Conservation (phyloP, 2,113 vertebrate genomes). For the Actenoides lindsayi region DNA sequence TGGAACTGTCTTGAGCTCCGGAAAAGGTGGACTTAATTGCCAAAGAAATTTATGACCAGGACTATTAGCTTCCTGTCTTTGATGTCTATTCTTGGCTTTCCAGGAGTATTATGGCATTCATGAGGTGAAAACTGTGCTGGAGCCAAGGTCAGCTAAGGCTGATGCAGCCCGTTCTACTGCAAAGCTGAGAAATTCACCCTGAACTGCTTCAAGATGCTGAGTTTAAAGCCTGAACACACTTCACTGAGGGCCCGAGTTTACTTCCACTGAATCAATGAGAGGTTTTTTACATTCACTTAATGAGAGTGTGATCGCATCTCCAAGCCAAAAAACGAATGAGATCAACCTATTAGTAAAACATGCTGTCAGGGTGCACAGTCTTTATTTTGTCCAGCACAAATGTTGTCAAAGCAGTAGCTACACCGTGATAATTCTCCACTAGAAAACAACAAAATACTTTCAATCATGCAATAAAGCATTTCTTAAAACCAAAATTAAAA, state of each 20-base stretch:
- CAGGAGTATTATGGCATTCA: conserved; percentile 61
- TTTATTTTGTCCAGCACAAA: neutral
- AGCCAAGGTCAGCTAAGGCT: conserved; percentile 69
- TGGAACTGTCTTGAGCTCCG: conserved; percentile 22
- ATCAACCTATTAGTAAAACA: neutral
- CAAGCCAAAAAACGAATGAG: neutral
- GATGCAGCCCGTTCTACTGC: conserved; percentile 17
- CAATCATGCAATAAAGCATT: neutral
- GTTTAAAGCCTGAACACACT: neutral
- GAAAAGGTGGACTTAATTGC: conserved; percentile 47
- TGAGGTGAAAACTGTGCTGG: conserved; percentile 25
- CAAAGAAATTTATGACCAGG: conserved; percentile 50
- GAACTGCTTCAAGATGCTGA: conserved; percentile 13
- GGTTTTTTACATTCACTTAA: neutral
- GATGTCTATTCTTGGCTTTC: conserved; percentile 66
- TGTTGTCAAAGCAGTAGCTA: neutral
- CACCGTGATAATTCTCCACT: neutral
- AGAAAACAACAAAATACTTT: neutral
- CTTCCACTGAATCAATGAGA: neutral
- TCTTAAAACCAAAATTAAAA: neutral
- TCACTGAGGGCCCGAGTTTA: neutral
- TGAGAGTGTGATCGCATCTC: neutral
- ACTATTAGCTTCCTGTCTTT: conserved; percentile 69
- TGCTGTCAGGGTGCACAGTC: neutral
- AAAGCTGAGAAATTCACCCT: conserved; percentile 26